Percentiles rank a stretch among this genome's conserved stretches.
Evolutionary conservation across 2,113 vertebrate genomes (phyloP).

Genomic region (Chaetorhynchus papuensis): DNA sequence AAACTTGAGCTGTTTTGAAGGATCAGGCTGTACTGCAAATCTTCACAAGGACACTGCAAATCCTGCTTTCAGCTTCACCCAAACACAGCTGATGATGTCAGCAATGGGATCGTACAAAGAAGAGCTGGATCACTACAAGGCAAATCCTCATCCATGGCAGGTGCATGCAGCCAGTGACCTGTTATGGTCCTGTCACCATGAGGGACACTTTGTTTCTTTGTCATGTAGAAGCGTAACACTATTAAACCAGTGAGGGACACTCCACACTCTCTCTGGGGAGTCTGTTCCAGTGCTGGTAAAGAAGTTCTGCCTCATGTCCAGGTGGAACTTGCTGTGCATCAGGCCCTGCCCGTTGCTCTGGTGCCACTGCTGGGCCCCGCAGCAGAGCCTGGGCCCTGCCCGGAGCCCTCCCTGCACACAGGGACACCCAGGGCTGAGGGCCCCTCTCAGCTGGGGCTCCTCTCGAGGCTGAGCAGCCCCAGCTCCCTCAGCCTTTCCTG

Average conservation of each 20-base stretch:
- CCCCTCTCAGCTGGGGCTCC: neutral
- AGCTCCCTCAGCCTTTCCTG: neutral
- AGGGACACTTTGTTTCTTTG: neutral
- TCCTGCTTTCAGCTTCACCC: neutral
- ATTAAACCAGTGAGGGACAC: neutral
- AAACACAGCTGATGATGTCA: neutral
- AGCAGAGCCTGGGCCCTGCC: neutral
- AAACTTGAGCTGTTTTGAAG: neutral
- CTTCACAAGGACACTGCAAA: neutral
- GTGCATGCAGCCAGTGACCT: neutral
- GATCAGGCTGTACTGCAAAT: neutral
- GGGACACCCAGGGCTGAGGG: neutral
- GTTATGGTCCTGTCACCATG: fast-evolving
- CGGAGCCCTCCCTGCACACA: neutral
- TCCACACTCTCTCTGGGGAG: neutral
- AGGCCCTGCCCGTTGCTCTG: neutral
- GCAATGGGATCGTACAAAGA: neutral
- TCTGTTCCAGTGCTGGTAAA: neutral
- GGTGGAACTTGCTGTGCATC: neutral
- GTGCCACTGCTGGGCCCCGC: neutral
- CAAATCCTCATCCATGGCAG: neutral
- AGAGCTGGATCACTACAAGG: neutral
- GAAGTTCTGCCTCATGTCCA: neutral
- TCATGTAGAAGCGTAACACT: neutral
- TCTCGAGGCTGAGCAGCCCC: neutral